Percentiles rank a stretch among this genome's conserved stretches.
Conservation (phyloP, 1,140 invertebrate genomes). For the Drosophila tani region DNA sequence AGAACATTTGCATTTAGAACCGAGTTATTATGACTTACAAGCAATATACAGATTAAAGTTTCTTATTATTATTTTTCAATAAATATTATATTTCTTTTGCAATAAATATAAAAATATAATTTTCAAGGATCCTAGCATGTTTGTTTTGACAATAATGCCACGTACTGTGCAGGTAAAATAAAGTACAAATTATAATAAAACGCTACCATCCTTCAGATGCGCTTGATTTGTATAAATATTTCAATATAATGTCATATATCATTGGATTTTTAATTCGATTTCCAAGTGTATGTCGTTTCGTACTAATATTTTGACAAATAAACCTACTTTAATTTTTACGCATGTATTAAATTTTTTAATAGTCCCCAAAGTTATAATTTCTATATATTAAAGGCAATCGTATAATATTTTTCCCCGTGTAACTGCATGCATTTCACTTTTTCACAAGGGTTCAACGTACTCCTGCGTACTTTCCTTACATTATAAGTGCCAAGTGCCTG, state of each 20-base stretch:
- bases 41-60: no score
- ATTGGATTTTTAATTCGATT: background rate
- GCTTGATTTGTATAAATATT: background rate
- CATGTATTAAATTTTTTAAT: background rate
- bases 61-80: no score
- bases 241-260: background rate
- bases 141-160: no score
- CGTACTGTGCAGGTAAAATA: no score
- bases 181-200: background rate
- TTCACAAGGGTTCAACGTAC: slow-evolving; percentile 44
- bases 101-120: no score
- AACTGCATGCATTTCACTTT: slow-evolving; percentile 31
- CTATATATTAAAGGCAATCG: no score
- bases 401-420: slow-evolving; percentile 7
- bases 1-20: no score
- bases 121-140: no score
- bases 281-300: background rate
- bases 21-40: no score
- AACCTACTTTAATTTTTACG: background rate
- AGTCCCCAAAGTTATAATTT: background rate
- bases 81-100: no score
- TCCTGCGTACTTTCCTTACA: slow-evolving; percentile 15
- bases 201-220: background rate
- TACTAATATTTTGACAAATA: background rate
- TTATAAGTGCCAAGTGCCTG: slow-evolving; percentile 57